Percentiles rank a stretch among this genome's conserved stretches.
Conservation (phyloP, 2,113 vertebrate genomes). For the Pogonocichla stellata region DNA sequence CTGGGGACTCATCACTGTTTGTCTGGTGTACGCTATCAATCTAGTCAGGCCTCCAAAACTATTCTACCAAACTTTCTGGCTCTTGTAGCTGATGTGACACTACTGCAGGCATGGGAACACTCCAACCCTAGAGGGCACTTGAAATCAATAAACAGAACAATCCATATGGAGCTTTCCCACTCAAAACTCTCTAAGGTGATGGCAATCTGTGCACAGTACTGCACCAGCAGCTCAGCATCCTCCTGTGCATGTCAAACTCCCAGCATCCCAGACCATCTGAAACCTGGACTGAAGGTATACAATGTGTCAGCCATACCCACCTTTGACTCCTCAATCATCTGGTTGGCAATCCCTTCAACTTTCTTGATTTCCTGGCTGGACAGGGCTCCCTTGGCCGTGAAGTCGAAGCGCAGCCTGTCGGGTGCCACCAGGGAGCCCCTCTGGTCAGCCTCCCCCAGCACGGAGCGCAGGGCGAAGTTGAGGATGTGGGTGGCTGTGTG, state of each 20-base stretch:
- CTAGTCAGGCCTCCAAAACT: neutral
- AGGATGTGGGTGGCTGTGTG: slow-evolving; percentile 96
- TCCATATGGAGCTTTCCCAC: neutral
- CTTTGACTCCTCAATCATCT: slow-evolving; percentile 88
- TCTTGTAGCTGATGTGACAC: neutral
- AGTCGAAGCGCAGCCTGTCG: slow-evolving; percentile 93
- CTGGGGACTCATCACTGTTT: neutral
- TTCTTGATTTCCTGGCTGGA: slow-evolving; percentile 85
- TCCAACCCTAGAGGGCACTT: neutral
- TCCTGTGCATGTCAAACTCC: neutral
- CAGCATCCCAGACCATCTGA: neutral
- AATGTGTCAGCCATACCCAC: slow-evolving; percentile 27
- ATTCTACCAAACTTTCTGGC: neutral
- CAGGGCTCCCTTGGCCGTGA: slow-evolving; percentile 93
- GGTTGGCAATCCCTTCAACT: slow-evolving; percentile 84
- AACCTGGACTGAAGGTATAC: neutral
- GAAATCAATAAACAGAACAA: neutral
- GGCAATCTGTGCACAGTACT: neutral
- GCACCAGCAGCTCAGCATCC: neutral
- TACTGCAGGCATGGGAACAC: neutral
- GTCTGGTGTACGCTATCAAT: neutral
- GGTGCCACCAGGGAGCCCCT: slow-evolving; percentile 92
- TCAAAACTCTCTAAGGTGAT: neutral
- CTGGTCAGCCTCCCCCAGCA: slow-evolving; percentile 96
- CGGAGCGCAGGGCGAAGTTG: slow-evolving; percentile 89